Percentiles rank a stretch among this genome's conserved stretches.
These are phyloP conservation scores for Alectoris magna DNA, from an alignment of 2,797 vertebrate species.

Conservation along the genomic window DNA sequence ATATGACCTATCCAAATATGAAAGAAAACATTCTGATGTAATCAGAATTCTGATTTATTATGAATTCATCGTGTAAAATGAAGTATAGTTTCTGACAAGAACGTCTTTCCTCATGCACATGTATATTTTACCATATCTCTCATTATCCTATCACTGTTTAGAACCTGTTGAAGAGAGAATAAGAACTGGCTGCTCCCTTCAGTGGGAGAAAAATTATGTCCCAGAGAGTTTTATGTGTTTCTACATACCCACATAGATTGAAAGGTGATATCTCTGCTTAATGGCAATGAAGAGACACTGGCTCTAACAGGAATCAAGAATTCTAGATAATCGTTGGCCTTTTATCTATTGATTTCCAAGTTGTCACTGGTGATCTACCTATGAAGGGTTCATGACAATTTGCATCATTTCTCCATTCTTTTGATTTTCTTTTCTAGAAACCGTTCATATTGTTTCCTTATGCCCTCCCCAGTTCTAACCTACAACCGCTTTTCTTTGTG, in stretches of 20 bases:
- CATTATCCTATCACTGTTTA: not conserved
- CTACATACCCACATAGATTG: not conserved
- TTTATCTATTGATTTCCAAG: slow-evolving; percentile 5
- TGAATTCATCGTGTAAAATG: not conserved
- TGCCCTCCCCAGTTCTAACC: not conserved
- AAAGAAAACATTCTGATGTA: not conserved
- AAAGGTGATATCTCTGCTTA: slow-evolving; percentile 12
- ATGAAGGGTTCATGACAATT: not conserved
- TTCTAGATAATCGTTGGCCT: not conserved
- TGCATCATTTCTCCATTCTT: not conserved
- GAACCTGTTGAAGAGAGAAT: not conserved
- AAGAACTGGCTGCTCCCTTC: not conserved
- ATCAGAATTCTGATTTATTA: not conserved
- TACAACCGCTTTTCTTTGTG: not conserved
- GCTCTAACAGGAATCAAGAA: not conserved
- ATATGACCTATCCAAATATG: not conserved
- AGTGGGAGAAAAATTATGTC: not conserved
- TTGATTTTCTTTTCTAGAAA: not conserved
- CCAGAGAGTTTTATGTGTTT: not conserved
- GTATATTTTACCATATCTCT: not conserved
- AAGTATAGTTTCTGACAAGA: not conserved
- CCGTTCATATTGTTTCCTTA: not conserved
- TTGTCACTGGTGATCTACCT: not conserved
- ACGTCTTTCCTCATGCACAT: not conserved
- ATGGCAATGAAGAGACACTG: fast-evolving